These are phyloP conservation scores for Apeira syringaria DNA, from an alignment of 2,888 invertebrate species.

Conservation along the genomic window DNA sequence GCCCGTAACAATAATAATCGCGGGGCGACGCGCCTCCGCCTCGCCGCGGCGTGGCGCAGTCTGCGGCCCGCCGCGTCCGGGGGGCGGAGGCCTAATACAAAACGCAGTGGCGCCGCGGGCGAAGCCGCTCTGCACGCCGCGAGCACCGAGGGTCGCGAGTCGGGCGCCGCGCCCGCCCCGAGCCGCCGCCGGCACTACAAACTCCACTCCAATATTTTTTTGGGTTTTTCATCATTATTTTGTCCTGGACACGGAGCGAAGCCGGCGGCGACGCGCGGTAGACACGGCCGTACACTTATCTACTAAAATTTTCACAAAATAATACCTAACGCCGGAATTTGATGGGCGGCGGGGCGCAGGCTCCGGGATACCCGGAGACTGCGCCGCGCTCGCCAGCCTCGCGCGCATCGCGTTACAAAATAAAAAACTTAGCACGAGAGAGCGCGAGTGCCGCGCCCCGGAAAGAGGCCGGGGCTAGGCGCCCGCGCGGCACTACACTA, in stretches of 20 bases:
- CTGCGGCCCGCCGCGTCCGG: not conserved
- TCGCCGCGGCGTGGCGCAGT: too few relatives aligned
- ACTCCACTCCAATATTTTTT: slow-evolving; percentile 56
- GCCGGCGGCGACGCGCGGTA: slow-evolving; percentile 35
- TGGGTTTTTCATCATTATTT: slow-evolving; percentile 69
- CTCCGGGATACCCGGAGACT: slow-evolving; percentile 65
- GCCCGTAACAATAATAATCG: slow-evolving; percentile 33
- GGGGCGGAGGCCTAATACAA: slow-evolving; percentile 28
- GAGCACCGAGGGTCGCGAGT: slow-evolving; percentile 32
- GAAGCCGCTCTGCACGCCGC: slow-evolving; percentile 26
- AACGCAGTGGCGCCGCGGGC: slow-evolving; percentile 32
- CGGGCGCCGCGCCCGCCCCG: slow-evolving; percentile 40
- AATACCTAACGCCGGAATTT: slow-evolving; percentile 82
- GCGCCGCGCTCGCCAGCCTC: slow-evolving; percentile 49
- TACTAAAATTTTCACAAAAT: slow-evolving; percentile 83
- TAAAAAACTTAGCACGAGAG: slow-evolving; percentile 76
- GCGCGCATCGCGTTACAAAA: slow-evolving; percentile 65
- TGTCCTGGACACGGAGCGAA: slow-evolving; percentile 38
- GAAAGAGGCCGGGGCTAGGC: slow-evolving; percentile 41
- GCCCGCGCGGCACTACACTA: slow-evolving; percentile 66
- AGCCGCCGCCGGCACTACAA: slow-evolving; percentile 38
- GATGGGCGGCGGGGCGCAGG: slow-evolving; percentile 56
- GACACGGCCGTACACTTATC: slow-evolving; percentile 62
- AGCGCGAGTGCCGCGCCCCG: slow-evolving; percentile 52
- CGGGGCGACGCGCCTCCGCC: slow-evolving; percentile 32